Evolutionary conservation across 2,888 invertebrate genomes (phyloP).

Genomic region (Nephrocerus scutellatus): DNA sequence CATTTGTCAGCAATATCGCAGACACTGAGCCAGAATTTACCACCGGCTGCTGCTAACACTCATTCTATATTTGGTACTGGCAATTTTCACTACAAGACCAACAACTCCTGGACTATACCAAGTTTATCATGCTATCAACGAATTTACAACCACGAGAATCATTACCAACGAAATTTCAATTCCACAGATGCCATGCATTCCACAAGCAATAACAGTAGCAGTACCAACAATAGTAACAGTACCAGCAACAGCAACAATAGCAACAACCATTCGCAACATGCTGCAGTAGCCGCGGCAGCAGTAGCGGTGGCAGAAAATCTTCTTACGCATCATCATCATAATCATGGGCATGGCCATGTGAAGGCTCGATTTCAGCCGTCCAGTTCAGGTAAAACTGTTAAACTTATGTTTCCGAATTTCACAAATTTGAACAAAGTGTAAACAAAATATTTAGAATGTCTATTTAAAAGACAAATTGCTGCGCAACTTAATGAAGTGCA

Average conservation of each 20-base stretch:
- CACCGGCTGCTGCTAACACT: slow-evolving; percentile 33
- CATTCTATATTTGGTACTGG: slow-evolving; percentile 46
- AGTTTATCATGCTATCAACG: slow-evolving; percentile 42
- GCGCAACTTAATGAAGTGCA: too few relatives aligned
- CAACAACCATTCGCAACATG: slow-evolving; percentile 29
- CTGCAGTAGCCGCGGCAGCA: slow-evolving; percentile 39
- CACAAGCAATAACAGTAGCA: slow-evolving; percentile 25
- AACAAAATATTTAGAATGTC: too few relatives aligned
- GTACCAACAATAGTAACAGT: slow-evolving; percentile 21
- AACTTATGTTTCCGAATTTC: background rate
- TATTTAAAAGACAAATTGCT: too few relatives aligned
- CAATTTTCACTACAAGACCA: slow-evolving; percentile 45
- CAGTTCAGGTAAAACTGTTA: slow-evolving; percentile 33
- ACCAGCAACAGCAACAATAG: slow-evolving; percentile 21
- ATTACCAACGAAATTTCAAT: slow-evolving; percentile 42
- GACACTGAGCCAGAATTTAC: slow-evolving; percentile 30
- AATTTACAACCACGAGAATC: slow-evolving; percentile 41
- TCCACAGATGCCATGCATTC: slow-evolving; percentile 14
- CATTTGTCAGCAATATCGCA: slow-evolving; percentile 36
- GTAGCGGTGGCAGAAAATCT: slow-evolving; percentile 35
- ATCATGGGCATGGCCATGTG: slow-evolving; percentile 34
- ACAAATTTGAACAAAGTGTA: slow-evolving; percentile 14
- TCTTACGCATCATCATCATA: slow-evolving; percentile 26
- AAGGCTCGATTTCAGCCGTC: slow-evolving; percentile 35
- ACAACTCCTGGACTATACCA: slow-evolving; percentile 45